phyloP scores from a whole-genome alignment of 2,113 vertebrate genomes.

The Paramormyrops kingsleyae region DNA sequence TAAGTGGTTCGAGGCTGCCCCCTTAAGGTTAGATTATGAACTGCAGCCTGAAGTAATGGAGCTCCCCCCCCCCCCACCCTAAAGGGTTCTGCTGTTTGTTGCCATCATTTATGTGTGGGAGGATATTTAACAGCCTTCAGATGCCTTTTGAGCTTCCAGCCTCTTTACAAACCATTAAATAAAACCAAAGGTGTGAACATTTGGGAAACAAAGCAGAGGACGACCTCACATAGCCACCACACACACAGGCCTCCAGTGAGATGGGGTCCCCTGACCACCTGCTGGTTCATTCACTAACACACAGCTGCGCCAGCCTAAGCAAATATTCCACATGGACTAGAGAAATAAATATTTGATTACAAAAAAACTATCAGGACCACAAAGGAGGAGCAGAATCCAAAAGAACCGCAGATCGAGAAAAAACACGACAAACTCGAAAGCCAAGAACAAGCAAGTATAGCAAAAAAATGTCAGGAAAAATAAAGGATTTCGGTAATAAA shows the following conservation, averaged over 20 bases:
- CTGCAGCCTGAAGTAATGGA: background rate
- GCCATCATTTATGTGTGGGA: background rate
- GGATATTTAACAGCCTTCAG: background rate
- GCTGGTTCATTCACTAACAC: slow-evolving; percentile 30
- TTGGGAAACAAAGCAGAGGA: slow-evolving; percentile 33
- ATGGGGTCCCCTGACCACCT: slow-evolving; percentile 31
- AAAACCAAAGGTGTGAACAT: slow-evolving; percentile 18
- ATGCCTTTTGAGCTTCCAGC: slow-evolving; percentile 25
- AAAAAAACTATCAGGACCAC: background rate
- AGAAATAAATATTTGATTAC: slow-evolving; percentile 5
- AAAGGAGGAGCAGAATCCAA: background rate
- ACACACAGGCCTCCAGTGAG: slow-evolving; percentile 18
- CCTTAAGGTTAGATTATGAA: slow-evolving; percentile 3
- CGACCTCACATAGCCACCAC: slow-evolving; percentile 19
- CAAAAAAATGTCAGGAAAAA: background rate
- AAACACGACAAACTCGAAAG: background rate
- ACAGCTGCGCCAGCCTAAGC: slow-evolving; percentile 35
- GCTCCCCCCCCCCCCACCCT: background rate
- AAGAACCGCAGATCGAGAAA: background rate
- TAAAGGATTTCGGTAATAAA: background rate
- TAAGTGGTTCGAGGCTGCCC: slow-evolving; percentile 9
- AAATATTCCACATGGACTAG: slow-evolving; percentile 5
- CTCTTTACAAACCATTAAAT: slow-evolving; percentile 26
- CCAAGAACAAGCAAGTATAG: background rate
- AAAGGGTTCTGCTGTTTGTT: background rate